phyloP scores from a whole-genome alignment of 2,113 vertebrate species.

The Falcunculus frontatus region DNA sequence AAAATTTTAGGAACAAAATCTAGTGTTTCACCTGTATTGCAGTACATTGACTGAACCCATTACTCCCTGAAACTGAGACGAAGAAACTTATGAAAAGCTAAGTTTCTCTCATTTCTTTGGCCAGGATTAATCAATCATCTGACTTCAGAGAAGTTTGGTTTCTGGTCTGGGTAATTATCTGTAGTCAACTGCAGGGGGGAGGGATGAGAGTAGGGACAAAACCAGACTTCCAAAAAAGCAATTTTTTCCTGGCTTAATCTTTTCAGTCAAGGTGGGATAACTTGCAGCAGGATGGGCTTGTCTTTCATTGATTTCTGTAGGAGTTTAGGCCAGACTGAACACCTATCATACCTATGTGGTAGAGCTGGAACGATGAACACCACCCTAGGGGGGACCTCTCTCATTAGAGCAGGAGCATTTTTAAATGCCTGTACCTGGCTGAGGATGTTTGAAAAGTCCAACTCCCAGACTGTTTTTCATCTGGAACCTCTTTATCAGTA shows the following conservation, averaged over 20 bases:
- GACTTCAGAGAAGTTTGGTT: not conserved
- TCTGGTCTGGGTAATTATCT: not conserved
- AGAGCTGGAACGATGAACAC: not conserved
- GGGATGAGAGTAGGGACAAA: not conserved
- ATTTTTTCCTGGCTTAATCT: not conserved
- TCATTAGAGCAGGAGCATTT: not conserved
- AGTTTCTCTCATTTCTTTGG: not conserved
- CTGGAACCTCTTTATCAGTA: conserved; percentile 11
- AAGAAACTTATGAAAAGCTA: not conserved
- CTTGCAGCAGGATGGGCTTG: not conserved
- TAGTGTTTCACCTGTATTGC: not conserved
- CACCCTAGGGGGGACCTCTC: not conserved
- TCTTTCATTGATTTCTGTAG: not conserved
- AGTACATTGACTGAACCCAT: not conserved
- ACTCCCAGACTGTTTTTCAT: not conserved
- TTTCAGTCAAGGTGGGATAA: not conserved
- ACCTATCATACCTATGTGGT: not conserved
- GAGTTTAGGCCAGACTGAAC: not conserved
- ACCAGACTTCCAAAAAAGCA: not conserved
- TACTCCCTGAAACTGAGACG: not conserved
- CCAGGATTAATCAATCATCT: not conserved
- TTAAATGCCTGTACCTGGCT: not conserved
- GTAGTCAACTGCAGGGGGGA: not conserved
- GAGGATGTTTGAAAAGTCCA: not conserved
- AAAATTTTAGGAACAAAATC: not conserved